Evolutionary conservation across 2,888 invertebrate species (phyloP).

Genomic region (Sympetrum striolatum): DNA sequence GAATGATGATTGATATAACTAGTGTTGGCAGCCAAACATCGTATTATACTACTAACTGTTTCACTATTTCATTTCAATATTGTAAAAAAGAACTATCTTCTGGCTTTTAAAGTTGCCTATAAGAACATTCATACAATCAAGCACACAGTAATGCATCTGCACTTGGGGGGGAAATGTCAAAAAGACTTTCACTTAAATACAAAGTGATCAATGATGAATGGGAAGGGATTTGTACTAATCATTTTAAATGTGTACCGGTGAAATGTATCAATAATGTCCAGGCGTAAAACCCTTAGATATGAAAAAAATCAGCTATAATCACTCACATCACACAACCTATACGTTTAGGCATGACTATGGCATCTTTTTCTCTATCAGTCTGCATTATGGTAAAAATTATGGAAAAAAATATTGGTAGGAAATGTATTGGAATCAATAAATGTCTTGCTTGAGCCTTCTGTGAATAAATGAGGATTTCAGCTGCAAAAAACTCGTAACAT

Average conservation of each 20-base stretch:
- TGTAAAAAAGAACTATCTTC: conserved; percentile 17
- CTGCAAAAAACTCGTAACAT: neutral
- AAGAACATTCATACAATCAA: conserved; percentile 30
- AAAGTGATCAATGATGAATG: conserved; percentile 33
- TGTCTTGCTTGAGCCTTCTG: conserved; percentile 13
- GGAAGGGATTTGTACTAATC: conserved; percentile 48
- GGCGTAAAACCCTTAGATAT: neutral
- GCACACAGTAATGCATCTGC: conserved; percentile 16
- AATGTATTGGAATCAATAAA: neutral
- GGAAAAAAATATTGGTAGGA: neutral
- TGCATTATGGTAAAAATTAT: neutral
- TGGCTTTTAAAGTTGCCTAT: conserved; percentile 12
- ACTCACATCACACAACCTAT: neutral
- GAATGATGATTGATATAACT: conserved; percentile 12
- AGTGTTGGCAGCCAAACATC: neutral
- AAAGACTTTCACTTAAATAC: neutral
- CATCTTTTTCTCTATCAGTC: neutral
- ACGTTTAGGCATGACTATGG: conserved; percentile 23
- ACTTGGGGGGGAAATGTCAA: neutral
- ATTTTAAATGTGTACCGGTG: conserved; percentile 45
- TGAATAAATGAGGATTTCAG: conserved; percentile 19
- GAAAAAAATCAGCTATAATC: conserved; percentile 20
- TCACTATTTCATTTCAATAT: neutral
- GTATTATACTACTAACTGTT: conserved; percentile 2
- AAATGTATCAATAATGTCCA: neutral